Percentiles rank a stretch among this genome's conserved stretches.
These are phyloP conservation scores for Nothoprocta perdicaria DNA, from an alignment of 2,113 vertebrate species.

Conservation along the genomic window DNA sequence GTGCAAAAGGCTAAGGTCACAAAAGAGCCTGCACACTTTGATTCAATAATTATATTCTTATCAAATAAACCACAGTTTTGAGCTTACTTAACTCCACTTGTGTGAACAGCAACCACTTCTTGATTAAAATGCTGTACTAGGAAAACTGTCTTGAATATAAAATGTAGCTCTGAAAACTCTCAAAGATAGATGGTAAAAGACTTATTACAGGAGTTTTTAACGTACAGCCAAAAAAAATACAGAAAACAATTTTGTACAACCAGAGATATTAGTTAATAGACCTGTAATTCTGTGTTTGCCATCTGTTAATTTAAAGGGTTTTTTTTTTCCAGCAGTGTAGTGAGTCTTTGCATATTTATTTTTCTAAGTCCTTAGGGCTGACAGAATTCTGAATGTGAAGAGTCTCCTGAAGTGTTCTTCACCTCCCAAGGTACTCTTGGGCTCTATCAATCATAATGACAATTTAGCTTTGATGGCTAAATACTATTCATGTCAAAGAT, in stretches of 20 bases:
- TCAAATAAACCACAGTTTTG: background rate
- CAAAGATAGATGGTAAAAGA: background rate
- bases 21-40: background rate
- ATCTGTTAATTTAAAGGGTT: background rate
- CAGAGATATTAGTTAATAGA: background rate
- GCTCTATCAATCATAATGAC: background rate
- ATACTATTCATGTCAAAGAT: slow-evolving; percentile 8
- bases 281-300: background rate
- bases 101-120: background rate
- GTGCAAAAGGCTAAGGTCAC: background rate
- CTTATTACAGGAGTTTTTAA: background rate
- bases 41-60: background rate
- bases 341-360: slow-evolving; percentile 25
- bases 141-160: background rate
- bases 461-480: slow-evolving; percentile 33
- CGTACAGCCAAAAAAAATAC: background rate
- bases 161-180: background rate
- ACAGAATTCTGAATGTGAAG: background rate
- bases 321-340: background rate
- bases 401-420: slow-evolving; percentile 25
- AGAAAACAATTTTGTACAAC: background rate
- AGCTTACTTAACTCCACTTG: background rate
- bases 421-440: background rate
- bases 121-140: background rate
- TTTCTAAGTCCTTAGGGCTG: background rate